A percentile compares a stretch with the other conserved stretches of the same genome.
phyloP scores from a whole-genome alignment of 2,888 invertebrate species.

The Halocaridina rubra region DNA sequence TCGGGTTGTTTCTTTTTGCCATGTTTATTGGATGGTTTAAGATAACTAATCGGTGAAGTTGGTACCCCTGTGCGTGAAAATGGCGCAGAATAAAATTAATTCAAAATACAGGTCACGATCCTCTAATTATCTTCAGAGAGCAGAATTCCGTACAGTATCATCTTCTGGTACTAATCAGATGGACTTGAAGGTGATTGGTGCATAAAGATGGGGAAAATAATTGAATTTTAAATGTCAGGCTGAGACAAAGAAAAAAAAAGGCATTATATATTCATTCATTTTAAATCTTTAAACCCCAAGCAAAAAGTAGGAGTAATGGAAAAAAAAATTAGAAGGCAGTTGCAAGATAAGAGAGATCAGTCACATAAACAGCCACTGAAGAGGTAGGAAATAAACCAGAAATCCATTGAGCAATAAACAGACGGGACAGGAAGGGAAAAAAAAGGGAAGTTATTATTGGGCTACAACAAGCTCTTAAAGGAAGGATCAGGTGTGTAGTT shows the following conservation, averaged over 20 bases:
- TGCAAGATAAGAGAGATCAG: too few species aligned
- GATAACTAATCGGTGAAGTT: conserved; percentile 45
- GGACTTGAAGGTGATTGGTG: not conserved
- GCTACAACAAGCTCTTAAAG: not conserved
- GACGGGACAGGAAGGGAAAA: not conserved
- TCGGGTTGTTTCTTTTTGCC: conserved; percentile 55
- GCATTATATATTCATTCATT: too few species aligned
- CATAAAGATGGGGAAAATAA: too few species aligned
- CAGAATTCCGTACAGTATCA: conserved; percentile 19
- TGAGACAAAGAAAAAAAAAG: too few species aligned
- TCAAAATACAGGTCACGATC: conserved; percentile 18
- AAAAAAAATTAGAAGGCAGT: too few species aligned
- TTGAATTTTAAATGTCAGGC: too few species aligned
- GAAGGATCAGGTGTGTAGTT: conserved; percentile 38
- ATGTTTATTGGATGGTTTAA: conserved; percentile 51
- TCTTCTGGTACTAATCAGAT: not conserved
- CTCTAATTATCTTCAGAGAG: conserved; percentile 32
- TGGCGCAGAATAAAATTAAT: conserved; percentile 44
- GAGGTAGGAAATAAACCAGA: too few species aligned
- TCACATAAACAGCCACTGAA: too few species aligned
- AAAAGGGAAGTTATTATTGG: not conserved
- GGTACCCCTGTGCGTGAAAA: conserved; percentile 57
- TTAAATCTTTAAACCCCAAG: too few species aligned
- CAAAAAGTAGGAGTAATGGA: too few species aligned
- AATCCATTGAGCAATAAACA: not conserved